Evolutionary conservation across 1,140 invertebrate species (phyloP).

Genomic region (Sycophila sp.): DNA sequence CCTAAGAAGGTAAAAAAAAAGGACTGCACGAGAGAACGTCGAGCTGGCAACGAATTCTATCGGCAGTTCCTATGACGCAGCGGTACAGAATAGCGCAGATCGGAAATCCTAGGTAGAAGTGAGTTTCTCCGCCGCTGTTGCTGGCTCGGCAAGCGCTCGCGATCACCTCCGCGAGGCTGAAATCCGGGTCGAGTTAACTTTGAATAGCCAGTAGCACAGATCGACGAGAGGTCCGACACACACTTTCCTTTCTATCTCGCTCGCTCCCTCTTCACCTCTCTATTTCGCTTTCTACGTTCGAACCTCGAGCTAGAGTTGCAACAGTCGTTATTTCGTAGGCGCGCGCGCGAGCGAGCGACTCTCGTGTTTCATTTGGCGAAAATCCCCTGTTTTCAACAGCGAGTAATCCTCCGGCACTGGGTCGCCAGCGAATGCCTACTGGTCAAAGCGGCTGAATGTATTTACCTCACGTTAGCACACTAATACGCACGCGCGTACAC

Average conservation of each 20-base stretch:
- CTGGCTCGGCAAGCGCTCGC: no score
- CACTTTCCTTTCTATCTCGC: background rate
- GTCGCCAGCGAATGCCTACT: background rate
- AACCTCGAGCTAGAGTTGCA: background rate
- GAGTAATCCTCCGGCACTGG: background rate
- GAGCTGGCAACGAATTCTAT: background rate
- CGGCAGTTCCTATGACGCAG: background rate
- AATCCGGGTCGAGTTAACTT: slow-evolving; percentile 6
- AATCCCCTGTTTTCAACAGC: slow-evolving; percentile 1
- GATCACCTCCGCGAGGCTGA: no score
- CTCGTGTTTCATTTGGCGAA: slow-evolving; percentile 5
- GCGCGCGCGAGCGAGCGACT: background rate
- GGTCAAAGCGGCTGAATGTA: no score
- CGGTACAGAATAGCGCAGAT: background rate
- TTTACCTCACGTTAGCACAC: background rate
- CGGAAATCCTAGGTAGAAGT: background rate
- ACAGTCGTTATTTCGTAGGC: background rate
- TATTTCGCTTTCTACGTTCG: background rate
- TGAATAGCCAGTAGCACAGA: background rate
- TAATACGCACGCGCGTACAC: background rate
- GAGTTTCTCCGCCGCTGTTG: no score
- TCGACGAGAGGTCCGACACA: background rate
- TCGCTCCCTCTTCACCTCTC: background rate
- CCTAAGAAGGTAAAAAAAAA: background rate
- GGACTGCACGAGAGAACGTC: background rate